Conservation (phyloP, 2,797 vertebrate species). For the Micrastur ruficollis region DNA sequence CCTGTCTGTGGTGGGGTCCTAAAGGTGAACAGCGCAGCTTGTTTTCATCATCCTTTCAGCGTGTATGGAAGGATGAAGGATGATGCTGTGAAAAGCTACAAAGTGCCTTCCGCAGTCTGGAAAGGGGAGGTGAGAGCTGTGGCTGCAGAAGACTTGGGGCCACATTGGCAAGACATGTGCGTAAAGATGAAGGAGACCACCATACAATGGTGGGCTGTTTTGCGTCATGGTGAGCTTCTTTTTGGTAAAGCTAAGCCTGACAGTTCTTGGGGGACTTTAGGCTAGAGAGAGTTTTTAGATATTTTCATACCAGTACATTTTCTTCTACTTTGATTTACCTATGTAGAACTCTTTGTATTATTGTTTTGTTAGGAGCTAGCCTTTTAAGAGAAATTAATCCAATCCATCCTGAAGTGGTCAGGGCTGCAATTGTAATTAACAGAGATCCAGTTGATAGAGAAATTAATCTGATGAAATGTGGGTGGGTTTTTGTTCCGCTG, state of each 20-base stretch:
- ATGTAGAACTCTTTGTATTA: not conserved
- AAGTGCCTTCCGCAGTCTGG: not conserved
- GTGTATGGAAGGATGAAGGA: not conserved
- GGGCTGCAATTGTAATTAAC: not conserved
- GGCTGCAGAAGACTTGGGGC: not conserved
- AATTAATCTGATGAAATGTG: not conserved
- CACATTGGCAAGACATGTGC: fast-evolving
- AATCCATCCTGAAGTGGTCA: not conserved
- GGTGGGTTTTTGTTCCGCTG: not conserved
- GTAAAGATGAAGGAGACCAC: not conserved
- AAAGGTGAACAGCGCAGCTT: not conserved
- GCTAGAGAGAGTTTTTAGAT: not conserved
- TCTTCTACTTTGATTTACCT: not conserved
- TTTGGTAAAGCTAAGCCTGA: not conserved
- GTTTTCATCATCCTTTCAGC: not conserved
- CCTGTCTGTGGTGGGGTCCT: not conserved
- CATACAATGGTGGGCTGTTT: not conserved
- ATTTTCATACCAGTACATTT: not conserved
- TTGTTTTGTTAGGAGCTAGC: not conserved
- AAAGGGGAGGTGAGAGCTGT: not conserved
- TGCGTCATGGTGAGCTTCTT: not conserved
- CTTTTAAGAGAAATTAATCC: not conserved
- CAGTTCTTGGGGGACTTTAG: not conserved
- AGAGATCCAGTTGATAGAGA: not conserved
- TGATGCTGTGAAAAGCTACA: not conserved